Conservation (phyloP, 2,888 invertebrate genomes). For the Oligia strigilis region DNA sequence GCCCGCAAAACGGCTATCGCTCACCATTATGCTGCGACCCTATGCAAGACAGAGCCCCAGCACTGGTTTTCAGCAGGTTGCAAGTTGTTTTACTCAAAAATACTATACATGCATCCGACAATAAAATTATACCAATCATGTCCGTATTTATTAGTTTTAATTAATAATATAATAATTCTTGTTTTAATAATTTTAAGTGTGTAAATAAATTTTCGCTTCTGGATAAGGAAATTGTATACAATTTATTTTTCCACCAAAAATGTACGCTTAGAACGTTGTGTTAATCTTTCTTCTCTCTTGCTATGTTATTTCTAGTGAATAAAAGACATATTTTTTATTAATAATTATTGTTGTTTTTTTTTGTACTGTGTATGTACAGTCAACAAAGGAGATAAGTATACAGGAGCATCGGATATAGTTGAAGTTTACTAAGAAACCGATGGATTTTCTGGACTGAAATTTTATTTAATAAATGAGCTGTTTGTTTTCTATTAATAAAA, state of each 20-base stretch:
- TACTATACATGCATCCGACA: neutral
- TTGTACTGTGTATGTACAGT: too few relatives aligned
- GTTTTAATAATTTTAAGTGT: slow-evolving; percentile 29
- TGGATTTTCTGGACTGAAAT: too few relatives aligned
- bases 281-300: slow-evolving; percentile 38
- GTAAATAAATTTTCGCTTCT: slow-evolving; percentile 58
- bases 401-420: too few relatives aligned
- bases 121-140: slow-evolving; percentile 46
- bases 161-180: slow-evolving; percentile 17
- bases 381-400: too few relatives aligned
- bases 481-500: too few relatives aligned
- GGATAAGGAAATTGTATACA: slow-evolving; percentile 43
- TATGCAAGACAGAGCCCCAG: too few relatives aligned
- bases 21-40: too few relatives aligned
- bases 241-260: slow-evolving; percentile 55
- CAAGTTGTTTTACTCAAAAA: neutral
- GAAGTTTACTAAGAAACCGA: too few relatives aligned
- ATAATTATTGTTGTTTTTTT: slow-evolving; percentile 6
- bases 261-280: slow-evolving; percentile 41
- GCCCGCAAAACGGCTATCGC: too few relatives aligned
- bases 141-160: slow-evolving; percentile 36
- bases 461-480: too few relatives aligned
- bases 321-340: slow-evolving; percentile 53
- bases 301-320: slow-evolving; percentile 49
- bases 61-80: too few relatives aligned